Percentiles rank a stretch among this genome's conserved stretches.
Evolutionary conservation across 2,113 vertebrate genomes (phyloP).

Genomic region (Meles meles): DNA sequence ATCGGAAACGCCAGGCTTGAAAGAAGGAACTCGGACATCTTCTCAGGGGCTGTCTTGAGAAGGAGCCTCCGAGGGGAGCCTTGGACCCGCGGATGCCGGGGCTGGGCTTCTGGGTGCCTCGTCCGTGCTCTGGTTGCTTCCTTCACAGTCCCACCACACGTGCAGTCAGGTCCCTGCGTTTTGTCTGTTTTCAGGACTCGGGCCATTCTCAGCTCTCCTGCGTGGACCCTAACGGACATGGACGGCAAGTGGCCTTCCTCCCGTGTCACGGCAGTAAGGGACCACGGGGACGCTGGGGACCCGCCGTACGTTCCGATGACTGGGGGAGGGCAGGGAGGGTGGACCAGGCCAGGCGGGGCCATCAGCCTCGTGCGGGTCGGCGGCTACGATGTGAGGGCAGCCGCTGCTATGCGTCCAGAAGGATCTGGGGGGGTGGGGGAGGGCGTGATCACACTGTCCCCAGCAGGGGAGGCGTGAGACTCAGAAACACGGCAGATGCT

Average conservation of each 20-base stretch:
- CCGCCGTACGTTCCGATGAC: not conserved
- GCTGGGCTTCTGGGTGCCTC: accelerated
- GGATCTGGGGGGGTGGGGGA: not conserved
- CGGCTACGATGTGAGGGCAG: not conserved
- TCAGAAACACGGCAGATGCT: not conserved
- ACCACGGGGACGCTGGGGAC: not conserved
- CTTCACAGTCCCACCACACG: not conserved
- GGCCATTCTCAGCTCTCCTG: not conserved
- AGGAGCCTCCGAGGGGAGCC: not conserved
- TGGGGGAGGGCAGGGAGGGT: accelerated
- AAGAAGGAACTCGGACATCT: slow-evolving; percentile 19
- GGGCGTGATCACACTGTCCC: accelerated
- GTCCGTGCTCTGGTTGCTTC: not conserved
- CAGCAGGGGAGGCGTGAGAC: accelerated
- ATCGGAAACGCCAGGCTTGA: not conserved
- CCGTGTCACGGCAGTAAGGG: not conserved
- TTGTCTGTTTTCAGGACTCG: not conserved
- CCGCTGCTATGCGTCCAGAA: not conserved
- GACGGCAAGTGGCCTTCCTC: not conserved
- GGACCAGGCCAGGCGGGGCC: not conserved
- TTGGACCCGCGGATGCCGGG: accelerated
- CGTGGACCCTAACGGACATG: not conserved
- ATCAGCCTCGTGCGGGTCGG: accelerated
- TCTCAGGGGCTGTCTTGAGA: not conserved
- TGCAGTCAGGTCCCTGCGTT: not conserved